phyloP scores from a whole-genome alignment of 2,797 vertebrate genomes.

The Hephaestus fuliginosus region DNA sequence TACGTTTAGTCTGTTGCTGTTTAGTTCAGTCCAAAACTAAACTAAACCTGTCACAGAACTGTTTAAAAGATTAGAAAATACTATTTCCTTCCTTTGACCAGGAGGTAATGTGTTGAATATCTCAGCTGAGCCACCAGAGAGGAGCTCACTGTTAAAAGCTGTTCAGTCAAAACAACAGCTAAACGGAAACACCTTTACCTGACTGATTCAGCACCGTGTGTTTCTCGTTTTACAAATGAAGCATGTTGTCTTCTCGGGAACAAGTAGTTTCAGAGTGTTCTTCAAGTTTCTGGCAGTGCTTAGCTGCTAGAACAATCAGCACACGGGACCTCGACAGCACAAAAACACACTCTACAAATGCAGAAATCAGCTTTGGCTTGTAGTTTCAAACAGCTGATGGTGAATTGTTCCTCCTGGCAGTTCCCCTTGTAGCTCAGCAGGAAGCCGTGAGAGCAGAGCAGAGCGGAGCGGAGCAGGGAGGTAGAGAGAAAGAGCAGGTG shows the following conservation, averaged over 20 bases:
- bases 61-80: not conserved
- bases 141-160: not conserved
- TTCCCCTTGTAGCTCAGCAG: slow-evolving; percentile 15
- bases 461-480: too few species aligned
- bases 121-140: not conserved
- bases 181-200: too few species aligned
- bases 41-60: not conserved
- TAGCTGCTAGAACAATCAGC: too few species aligned
- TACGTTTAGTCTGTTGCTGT: not conserved
- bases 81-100: not conserved
- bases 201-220: not conserved
- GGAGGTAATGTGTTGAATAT: not conserved
- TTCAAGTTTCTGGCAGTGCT: not conserved
- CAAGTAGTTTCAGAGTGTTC: not conserved
- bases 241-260: slow-evolving; percentile 2
- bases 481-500: slow-evolving; percentile 24
- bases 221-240: not conserved
- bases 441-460: not conserved
- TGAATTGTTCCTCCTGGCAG: slow-evolving; percentile 9
- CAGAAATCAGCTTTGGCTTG: not conserved
- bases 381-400: slow-evolving; percentile 19
- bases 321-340: not conserved
- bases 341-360: not conserved
- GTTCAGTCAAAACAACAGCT: not conserved
- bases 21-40: not conserved